Evolutionary conservation across 2,888 invertebrate genomes (phyloP), one percentile per base, ranked within the genome.

Genomic region (Caenorhabditis sp.): DNA sequence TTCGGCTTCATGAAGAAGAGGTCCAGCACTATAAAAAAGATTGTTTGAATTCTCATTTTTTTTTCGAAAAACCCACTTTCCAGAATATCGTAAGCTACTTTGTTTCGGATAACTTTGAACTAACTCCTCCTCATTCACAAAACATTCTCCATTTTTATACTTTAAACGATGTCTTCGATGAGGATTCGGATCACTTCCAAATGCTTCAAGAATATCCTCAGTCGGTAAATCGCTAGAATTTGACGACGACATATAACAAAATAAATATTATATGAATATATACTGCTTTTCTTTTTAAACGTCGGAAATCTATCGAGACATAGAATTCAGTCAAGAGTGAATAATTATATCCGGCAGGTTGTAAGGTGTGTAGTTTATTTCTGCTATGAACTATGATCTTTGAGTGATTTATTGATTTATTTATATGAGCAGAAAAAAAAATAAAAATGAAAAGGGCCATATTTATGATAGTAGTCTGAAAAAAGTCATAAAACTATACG

Each of bases 121-220:
- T 23, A 74, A 24, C 31, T 69, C 69, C 31, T 74, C 69, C n/a
- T 69, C 73, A 5, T 58, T 60, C 14, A 74, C 73, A 58, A 74
- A 74, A 58, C 73, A 74, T 23, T 74, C 73, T 57, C 73, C 73
- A 61, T 69, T 63, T 43, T 74, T 74, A 26, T 74, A 74, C 23
- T 66, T 60, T 24, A 74, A 21, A 23, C 65, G 73, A 36, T 68
- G 69, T 14, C 73, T 62, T 66, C 66, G 60, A 58, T 60, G 60
- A 1, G 69, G 69, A n/a, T 60, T 65, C 10, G 76, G 78, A 57
- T 78, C 78, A 59, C 78, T 78, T 6, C 78, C 78, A 73, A 79
- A 79, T 4, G 66, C 58, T 36, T 79, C 75, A 10, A 79, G 60
- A 64, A 79, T 64, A 59, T 77, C 77, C 54, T 72, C 75, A 26